Evolutionary conservation across 1,140 invertebrate species (phyloP), one percentile per base, ranked within the genome.

Genomic region (Plectrocnemia conspersa): DNA sequence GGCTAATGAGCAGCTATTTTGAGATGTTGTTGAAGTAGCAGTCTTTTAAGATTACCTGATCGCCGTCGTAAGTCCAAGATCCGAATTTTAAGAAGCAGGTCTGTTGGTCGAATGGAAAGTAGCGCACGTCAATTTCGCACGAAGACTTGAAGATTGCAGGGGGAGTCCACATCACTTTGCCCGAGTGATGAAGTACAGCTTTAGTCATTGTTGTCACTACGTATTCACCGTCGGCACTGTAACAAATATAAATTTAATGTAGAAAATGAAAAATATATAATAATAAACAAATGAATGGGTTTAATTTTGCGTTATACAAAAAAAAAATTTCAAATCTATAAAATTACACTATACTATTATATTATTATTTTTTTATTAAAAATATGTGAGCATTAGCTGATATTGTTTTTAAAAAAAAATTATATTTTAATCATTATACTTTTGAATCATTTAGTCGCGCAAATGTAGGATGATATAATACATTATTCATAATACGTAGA

Each of bases 201-300:
- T 98, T 98, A 0, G 93, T 97, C 93, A 97, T 97, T 1, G 93
- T 94, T 6, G 93, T 96, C 6, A 97, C 92, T 32, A 97, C 93
- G 68, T 97, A 98, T 66, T 97, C 94, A 6, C 96, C 95, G 71
- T 98, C 95, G 53, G 95, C 95, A 71, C 92, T 95, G 68, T 52
- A 71, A 73, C 54, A 33, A 53, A n/a, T n/a, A n/a, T n/a, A n/a
- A n/a, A n/a, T n/a, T 18, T 9, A 29, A 13, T 29, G 27, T 9
- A 7, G 7, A 9, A 40, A 40, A 9, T 11, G 36, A 40, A 11
- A 40, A 16, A 40, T 18, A 40, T 40, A 10, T 9, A 10, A 10
- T 40, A 40, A 10, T 40, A 9, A 11, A 40, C 16, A 9, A 9
- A 7, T n/a, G n/a, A n/a, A n/a, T n/a, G 38, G 16, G n/a, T 19